These are phyloP conservation scores for Mormyrops attenuatus DNA, from an alignment of 2,797 vertebrate species.

Conservation along the genomic window DNA sequence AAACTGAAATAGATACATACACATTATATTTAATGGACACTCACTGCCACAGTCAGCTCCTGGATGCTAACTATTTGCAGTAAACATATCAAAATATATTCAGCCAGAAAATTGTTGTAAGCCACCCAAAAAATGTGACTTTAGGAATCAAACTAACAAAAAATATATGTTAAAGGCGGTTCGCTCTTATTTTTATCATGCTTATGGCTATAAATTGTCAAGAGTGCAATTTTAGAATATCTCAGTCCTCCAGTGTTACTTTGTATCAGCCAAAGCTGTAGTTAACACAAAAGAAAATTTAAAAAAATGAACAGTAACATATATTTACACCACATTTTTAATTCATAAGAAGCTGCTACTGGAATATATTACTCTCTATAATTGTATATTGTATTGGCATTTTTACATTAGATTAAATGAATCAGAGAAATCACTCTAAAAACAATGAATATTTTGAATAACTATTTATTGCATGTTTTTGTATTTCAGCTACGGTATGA, in stretches of 20 bases:
- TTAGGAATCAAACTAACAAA: background rate
- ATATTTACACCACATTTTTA: background rate
- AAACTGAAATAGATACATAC: background rate
- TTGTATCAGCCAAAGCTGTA: slow-evolving; percentile 43
- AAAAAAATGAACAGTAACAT: background rate
- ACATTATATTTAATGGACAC: background rate
- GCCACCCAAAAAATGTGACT: background rate
- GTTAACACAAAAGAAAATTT: slow-evolving; percentile 37
- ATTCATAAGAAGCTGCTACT: background rate
- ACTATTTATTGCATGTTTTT: background rate
- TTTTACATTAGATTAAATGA: background rate
- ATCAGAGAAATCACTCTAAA: background rate
- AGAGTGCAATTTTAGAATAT: slow-evolving; percentile 21
- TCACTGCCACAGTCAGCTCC: background rate
- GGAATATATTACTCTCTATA: background rate
- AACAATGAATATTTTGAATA: background rate
- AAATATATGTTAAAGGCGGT: background rate
- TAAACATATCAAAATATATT: background rate
- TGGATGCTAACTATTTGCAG: background rate
- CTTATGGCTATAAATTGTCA: slow-evolving; percentile 11
- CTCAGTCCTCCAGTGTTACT: slow-evolving; percentile 23
- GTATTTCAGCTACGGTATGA: background rate
- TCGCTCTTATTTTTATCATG: background rate
- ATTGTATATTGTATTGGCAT: slow-evolving; percentile 44
- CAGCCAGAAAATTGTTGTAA: background rate